Conservation (phyloP, 2,797 vertebrate genomes). For the Vultur gryphus region DNA sequence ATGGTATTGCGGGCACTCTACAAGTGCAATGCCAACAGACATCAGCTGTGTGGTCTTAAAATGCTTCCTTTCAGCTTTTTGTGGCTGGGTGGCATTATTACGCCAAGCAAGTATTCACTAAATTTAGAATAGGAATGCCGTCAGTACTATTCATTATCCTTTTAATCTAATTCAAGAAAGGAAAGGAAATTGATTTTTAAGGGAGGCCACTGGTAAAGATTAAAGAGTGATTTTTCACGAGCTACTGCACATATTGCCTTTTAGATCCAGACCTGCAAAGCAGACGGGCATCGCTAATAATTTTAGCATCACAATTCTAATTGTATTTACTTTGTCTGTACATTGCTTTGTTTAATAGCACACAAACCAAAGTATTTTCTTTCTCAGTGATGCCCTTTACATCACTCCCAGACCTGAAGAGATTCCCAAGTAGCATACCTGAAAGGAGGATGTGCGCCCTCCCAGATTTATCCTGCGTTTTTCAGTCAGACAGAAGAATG, state of each 20-base stretch:
- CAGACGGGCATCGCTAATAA: background rate
- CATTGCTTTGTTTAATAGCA: background rate
- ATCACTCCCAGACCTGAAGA: background rate
- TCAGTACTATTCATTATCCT: background rate
- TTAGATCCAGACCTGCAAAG: background rate
- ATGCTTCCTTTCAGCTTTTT: background rate
- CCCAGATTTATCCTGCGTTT: background rate
- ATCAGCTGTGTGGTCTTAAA: background rate
- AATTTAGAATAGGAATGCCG: background rate
- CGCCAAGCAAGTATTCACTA: background rate
- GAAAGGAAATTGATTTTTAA: slow-evolving; percentile 28
- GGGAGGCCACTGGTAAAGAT: background rate
- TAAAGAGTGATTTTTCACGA: background rate
- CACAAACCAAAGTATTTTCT: background rate
- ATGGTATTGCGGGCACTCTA: background rate
- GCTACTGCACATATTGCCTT: background rate
- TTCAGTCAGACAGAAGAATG: background rate
- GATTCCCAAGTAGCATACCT: background rate
- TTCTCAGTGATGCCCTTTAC: background rate
- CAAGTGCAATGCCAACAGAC: background rate
- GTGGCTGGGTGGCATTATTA: background rate
- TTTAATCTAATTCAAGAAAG: background rate
- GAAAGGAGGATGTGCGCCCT: fast-evolving
- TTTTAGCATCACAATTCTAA: background rate
- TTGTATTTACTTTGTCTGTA: background rate